These are phyloP conservation scores for Siphamia tubifer DNA, from an alignment of 2,113 vertebrate genomes.

Conservation along the genomic window DNA sequence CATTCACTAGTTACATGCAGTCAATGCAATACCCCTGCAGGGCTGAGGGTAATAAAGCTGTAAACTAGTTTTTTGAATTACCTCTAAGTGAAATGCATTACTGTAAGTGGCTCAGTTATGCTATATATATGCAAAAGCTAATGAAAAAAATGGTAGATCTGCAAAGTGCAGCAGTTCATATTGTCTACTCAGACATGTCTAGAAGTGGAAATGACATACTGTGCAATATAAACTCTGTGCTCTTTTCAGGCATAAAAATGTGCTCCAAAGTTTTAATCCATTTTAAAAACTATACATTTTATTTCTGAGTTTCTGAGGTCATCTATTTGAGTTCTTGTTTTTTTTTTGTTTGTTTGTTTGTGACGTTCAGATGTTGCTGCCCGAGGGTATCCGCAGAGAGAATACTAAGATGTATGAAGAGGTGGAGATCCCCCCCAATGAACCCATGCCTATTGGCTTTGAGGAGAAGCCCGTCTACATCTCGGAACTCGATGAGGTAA, in stretches of 20 bases:
- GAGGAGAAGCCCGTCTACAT: constrained; percentile 93
- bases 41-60: no score
- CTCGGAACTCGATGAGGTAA: constrained; percentile 93
- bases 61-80: no score
- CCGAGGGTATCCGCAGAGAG: constrained; percentile 90
- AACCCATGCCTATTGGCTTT: constrained; percentile 90
- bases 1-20: no score
- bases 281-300: background rate
- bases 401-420: constrained; percentile 96
- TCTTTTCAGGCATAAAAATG: background rate
- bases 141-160: no score
- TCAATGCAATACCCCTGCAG: no score
- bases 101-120: no score
- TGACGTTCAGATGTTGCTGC: constrained; percentile 87
- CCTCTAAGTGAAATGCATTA: no score
- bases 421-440: constrained; percentile 90
- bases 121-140: no score
- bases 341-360: constrained; percentile 15
- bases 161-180: no score
- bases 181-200: no score
- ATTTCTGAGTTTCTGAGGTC: background rate
- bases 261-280: constrained; percentile 1
- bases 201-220: no score
- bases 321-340: constrained; percentile 10
- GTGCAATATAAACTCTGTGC: background rate